Conservation (phyloP, 2,888 invertebrate species). For the Scaptomyza tumidula region DNA sequence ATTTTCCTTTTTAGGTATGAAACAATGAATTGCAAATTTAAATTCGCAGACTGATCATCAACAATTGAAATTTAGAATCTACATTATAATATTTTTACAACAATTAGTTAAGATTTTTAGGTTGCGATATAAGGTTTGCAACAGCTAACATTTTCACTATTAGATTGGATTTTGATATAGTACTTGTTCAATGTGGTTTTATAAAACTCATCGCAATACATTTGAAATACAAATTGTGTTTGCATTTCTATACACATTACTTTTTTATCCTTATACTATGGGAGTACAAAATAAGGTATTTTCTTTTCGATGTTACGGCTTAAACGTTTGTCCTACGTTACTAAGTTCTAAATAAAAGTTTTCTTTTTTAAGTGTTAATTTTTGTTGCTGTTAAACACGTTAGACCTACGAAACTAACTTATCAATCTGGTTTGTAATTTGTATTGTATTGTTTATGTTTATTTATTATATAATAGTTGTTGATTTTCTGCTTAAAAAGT, state of each 20-base stretch:
- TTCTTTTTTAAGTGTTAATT: constrained; percentile 26
- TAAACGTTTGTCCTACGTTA: constrained; percentile 42
- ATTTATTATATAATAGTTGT: constrained; percentile 60
- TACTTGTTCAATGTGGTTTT: constrained; percentile 44
- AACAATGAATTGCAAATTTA: constrained; percentile 53
- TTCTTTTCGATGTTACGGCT: constrained; percentile 36
- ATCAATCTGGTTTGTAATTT: constrained; percentile 61
- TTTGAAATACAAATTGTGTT: constrained; percentile 22
- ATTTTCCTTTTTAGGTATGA: constrained; percentile 28
- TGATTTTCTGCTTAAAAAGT: constrained; percentile 68
- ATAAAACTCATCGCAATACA: constrained; percentile 65
- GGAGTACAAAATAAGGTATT: constrained; percentile 64
- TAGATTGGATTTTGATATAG: constrained; percentile 59
- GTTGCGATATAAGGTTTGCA: constrained; percentile 63
- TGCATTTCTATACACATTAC: neutral
- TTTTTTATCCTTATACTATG: constrained; percentile 65
- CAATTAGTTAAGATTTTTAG: constrained; percentile 69
- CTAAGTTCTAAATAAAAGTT: constrained; percentile 48
- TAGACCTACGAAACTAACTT: constrained; percentile 63
- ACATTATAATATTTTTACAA: constrained; percentile 67
- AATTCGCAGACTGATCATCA: constrained; percentile 70
- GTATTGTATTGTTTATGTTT: constrained; percentile 52
- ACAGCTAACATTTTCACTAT: constrained; percentile 73
- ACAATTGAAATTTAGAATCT: constrained; percentile 72
- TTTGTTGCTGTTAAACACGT: constrained; percentile 50